Evolutionary conservation across 2,113 vertebrate species (phyloP).

Genomic region (Columba livia): DNA sequence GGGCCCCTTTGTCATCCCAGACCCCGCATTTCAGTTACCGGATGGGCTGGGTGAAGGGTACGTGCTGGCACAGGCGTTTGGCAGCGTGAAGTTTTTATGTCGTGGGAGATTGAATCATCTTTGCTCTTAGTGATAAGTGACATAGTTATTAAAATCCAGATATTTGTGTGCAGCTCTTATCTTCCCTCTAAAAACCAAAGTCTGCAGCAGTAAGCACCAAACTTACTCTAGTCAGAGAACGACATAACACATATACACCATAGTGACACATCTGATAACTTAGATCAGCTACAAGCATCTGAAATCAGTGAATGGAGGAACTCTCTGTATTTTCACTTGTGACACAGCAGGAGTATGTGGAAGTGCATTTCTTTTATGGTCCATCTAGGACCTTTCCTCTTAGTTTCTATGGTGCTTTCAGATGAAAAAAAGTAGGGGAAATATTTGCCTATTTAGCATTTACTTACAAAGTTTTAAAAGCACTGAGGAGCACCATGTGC

Average conservation of each 20-base stretch:
- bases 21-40: accelerated
- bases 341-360: too few species aligned
- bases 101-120: background rate
- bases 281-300: background rate
- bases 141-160: background rate
- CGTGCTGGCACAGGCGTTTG: background rate
- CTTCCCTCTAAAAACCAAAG: background rate
- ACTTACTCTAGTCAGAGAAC: background rate
- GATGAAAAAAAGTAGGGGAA: background rate
- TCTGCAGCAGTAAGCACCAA: background rate
- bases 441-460: background rate
- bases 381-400: background rate
- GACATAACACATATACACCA: accelerated
- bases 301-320: accelerated
- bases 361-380: background rate
- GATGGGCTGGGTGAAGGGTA: accelerated
- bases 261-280: accelerated
- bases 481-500: background rate
- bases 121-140: background rate
- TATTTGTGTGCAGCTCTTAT: background rate
- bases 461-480: background rate
- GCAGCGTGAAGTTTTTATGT: background rate
- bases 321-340: background rate
- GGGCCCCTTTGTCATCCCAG: background rate
- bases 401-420: background rate